Base-by-base conservation (phyloP, 2,113 vertebrate genomes). In the Paramormyrops kingsleyae region DNA sequence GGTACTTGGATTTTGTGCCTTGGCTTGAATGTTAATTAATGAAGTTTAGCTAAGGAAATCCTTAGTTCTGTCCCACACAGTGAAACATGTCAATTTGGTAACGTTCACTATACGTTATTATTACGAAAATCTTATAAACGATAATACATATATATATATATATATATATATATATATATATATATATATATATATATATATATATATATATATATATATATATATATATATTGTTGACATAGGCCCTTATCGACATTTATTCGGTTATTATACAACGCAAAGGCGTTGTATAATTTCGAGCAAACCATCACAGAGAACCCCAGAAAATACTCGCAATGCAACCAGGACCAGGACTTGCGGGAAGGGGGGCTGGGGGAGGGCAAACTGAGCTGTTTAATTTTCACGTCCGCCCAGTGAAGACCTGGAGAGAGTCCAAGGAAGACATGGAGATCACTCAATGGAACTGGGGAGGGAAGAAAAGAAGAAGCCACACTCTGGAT, bases 331-430 rank as follows among this genome's bases (percentile, higher is more conserved):
- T 83, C 3, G 44, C 44, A 83, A 83, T 83, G 46, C 84, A 52
- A n/a, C 12, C 44, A 13, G n/a, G 10, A n/a, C 12, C 44, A 13
- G n/a, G 10, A 86, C 44, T 49, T 27, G 84, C 56, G 19, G 19
- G 44, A 47, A 15, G 24, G 83, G 44, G 44, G 13, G 50, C 10
- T 49, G 44, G 46, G 24, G 8, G 56, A 24, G 46, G 24, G 83
- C 44, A 86, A 49, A 50, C 44, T 86, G 83, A 47, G 47, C 84
- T 50, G 39, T 84, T 84, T 84, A 84, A 86, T 86, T 86, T 86
- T 86, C 84, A 86, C n/a, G n/a, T 52, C 84, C 47, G 47, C 84
- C 84, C 84, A 52, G 47, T 50, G 84, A 15, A 52, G 84, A 47
- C 47, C 47, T 86, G 84, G 46, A 50, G 47, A 31, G 46, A 52